Evolutionary conservation across 2,113 vertebrate genomes (phyloP).

Genomic region (Dolichallabes microphthalmus): DNA sequence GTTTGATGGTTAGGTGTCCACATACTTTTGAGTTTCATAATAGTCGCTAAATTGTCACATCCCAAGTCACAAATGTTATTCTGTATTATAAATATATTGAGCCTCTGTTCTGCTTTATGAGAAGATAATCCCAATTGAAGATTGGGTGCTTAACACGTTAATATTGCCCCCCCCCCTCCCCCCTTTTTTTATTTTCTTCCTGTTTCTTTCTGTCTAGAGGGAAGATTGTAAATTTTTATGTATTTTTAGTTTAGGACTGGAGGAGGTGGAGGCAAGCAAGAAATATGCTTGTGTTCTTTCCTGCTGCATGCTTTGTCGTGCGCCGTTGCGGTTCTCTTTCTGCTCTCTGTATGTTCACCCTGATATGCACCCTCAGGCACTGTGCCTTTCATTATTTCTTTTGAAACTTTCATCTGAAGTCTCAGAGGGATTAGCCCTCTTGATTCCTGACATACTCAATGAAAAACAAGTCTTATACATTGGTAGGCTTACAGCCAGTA

Average conservation of each 20-base stretch:
- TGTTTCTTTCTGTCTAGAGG: slow-evolving; percentile 72
- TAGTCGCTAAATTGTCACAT: background rate
- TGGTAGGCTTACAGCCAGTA: slow-evolving; percentile 70
- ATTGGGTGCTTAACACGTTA: too few relatives aligned
- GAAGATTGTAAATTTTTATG: slow-evolving; percentile 62
- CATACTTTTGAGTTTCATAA: background rate
- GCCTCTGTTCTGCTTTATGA: background rate
- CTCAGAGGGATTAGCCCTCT: slow-evolving; percentile 79
- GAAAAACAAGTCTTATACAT: slow-evolving; percentile 77
- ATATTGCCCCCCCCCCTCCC: slow-evolving; percentile 61
- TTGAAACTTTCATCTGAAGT: slow-evolving; percentile 80
- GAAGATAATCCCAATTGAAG: background rate
- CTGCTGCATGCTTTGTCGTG: slow-evolving; percentile 67
- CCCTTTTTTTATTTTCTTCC: slow-evolving; percentile 41
- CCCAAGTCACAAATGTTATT: background rate
- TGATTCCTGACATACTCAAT: slow-evolving; percentile 79
- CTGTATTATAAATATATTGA: background rate
- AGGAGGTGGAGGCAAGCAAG: slow-evolving; percentile 66
- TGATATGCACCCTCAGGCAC: slow-evolving; percentile 74
- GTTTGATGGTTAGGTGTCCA: background rate
- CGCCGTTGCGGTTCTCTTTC: slow-evolving; percentile 65
- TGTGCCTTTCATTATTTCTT: slow-evolving; percentile 79
- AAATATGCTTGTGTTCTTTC: slow-evolving; percentile 69
- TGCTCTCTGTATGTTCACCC: slow-evolving; percentile 72
- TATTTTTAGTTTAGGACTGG: slow-evolving; percentile 68